Percentiles rank a stretch among this genome's conserved stretches.
phyloP scores from a whole-genome alignment of 1,140 invertebrate species.

The Teleopsis dalmanni region DNA sequence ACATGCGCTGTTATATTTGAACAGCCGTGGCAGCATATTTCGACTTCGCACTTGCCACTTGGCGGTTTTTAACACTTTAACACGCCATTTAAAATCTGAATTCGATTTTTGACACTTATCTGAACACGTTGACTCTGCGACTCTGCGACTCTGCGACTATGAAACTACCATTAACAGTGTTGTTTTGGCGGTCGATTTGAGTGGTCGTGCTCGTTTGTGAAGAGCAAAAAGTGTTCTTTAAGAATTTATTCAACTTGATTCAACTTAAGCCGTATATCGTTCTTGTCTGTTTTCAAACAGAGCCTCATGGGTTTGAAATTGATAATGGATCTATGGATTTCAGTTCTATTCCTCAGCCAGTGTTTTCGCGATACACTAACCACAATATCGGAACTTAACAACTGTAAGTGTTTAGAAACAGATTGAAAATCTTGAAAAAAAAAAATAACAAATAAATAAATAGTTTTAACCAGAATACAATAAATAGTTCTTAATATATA shows the following conservation, averaged over 20 bases:
- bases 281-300: neutral
- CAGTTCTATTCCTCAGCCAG: neutral
- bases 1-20: too few relatives aligned
- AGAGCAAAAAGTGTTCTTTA: too few relatives aligned
- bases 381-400: conserved; percentile 16
- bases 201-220: too few relatives aligned
- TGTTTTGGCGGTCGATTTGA: too few relatives aligned
- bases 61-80: neutral
- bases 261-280: too few relatives aligned
- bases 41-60: too few relatives aligned
- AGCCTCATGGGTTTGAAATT: neutral
- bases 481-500: neutral
- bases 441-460: neutral
- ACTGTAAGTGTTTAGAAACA: conserved; percentile 9
- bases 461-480: neutral
- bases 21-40: too few relatives aligned
- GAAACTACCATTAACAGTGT: too few relatives aligned
- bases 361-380: neutral
- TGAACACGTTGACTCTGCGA: neutral
- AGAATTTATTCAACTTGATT: too few relatives aligned
- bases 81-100: neutral
- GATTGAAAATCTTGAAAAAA: neutral
- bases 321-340: neutral
- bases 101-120: neutral
- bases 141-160: too few relatives aligned